Evolutionary conservation across 1,140 invertebrate species (phyloP).

Genomic region (Mycetomoellerius zeteki): DNA sequence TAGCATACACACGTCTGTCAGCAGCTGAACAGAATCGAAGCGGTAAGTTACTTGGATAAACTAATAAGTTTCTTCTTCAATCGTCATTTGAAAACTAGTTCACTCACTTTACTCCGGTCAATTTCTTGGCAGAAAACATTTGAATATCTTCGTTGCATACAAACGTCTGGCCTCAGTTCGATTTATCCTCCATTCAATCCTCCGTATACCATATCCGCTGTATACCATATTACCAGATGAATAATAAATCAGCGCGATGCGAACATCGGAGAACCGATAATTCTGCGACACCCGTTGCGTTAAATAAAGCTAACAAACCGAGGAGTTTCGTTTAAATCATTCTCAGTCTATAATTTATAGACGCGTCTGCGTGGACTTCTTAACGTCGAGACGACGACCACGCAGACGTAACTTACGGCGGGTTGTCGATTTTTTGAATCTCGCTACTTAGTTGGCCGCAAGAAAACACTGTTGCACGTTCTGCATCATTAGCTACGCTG

Average conservation of each 20-base stretch:
- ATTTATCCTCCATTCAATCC: not conserved
- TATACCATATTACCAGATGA: conserved; percentile 29
- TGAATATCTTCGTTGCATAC: not conserved
- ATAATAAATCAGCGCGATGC: conserved; percentile 67
- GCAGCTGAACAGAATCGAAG: not conserved
- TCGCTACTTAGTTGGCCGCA: conserved; percentile 47
- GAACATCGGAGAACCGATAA: conserved; percentile 41
- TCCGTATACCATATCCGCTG: not conserved
- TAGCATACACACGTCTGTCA: not conserved
- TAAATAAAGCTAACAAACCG: conserved; percentile 51
- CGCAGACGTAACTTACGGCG: conserved; percentile 63
- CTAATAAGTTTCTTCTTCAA: not conserved
- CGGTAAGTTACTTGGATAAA: not conserved
- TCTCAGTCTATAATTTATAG: conserved; percentile 42
- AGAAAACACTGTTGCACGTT: conserved; percentile 62
- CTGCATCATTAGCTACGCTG: conserved; percentile 60
- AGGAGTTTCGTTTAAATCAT: conserved; percentile 56
- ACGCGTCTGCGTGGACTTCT: conserved; percentile 47
- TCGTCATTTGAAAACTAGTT: conserved; percentile 7
- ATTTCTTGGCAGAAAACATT: not conserved
- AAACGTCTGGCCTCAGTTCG: not conserved
- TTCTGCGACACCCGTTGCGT: conserved; percentile 39
- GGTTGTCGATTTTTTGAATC: conserved; percentile 47
- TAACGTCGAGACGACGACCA: conserved; percentile 32
- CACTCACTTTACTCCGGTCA: not conserved